These are phyloP conservation scores for Hippopotamyrus pictus DNA, from an alignment of 2,797 vertebrate genomes.

Conservation along the genomic window DNA sequence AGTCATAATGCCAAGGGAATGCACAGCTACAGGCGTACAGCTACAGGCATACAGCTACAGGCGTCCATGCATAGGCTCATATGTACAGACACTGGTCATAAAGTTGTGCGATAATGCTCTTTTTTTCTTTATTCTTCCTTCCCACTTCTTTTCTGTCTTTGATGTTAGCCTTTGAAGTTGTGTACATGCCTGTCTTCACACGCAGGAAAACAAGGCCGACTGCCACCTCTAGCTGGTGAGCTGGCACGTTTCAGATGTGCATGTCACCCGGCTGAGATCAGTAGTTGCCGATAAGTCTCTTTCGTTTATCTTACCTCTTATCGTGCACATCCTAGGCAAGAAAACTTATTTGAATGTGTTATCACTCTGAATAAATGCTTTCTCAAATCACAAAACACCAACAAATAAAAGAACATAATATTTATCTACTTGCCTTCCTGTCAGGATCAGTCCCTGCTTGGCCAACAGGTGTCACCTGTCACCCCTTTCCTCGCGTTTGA, in stretches of 20 bases:
- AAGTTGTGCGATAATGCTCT: not conserved
- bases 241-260: not conserved
- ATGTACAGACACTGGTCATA: not conserved
- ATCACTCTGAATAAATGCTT: not conserved
- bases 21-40: not conserved
- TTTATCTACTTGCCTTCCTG: not conserved
- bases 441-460: not conserved
- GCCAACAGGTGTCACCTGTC: not conserved
- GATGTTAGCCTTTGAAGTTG: not conserved
- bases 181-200: not conserved
- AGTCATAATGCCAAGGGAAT: not conserved
- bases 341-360: not conserved
- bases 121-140: not conserved
- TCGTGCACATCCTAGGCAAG: not conserved
- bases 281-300: not conserved
- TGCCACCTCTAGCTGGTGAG: not conserved
- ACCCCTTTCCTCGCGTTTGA: not conserved
- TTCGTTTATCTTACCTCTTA: not conserved
- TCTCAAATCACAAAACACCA: not conserved
- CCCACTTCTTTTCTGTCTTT: not conserved
- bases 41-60: not conserved
- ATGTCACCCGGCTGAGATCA: not conserved
- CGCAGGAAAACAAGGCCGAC: not conserved
- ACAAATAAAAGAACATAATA: not conserved
- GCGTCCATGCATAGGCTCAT: not conserved